A percentile compares a stretch with the other conserved stretches of the same genome.
These are phyloP conservation scores for Scarus forsteni DNA, from an alignment of 2,797 vertebrate species.

Conservation along the genomic window DNA sequence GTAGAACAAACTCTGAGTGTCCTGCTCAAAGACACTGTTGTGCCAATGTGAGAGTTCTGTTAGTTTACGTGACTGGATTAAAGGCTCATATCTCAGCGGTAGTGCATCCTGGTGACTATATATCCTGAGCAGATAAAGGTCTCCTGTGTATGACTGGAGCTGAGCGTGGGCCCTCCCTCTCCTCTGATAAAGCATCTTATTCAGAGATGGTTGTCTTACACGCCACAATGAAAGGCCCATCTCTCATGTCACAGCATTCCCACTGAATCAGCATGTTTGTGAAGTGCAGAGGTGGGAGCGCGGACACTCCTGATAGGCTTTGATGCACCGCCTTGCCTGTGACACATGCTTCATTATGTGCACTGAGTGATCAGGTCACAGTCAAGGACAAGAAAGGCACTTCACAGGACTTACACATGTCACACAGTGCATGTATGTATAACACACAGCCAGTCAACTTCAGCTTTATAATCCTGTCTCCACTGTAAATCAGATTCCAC, in stretches of 20 bases:
- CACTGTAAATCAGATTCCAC: conserved; percentile 1
- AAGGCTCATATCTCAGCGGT: conserved; percentile 45
- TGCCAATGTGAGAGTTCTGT: background rate
- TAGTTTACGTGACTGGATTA: conserved; percentile 20
- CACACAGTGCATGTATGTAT: conserved; percentile 12
- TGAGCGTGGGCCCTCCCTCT: conserved; percentile 26
- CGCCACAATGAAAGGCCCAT: conserved; percentile 51
- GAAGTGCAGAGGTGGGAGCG: conserved; percentile 8
- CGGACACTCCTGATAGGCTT: conserved; percentile 21
- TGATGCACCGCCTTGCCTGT: background rate
- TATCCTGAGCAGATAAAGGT: conserved; percentile 66
- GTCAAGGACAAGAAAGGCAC: conserved; percentile 31
- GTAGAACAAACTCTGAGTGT: background rate
- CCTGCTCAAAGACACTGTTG: background rate
- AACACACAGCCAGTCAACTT: conserved; percentile 1
- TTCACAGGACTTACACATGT: conserved; percentile 20
- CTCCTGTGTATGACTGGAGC: conserved; percentile 44
- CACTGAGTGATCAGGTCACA: conserved; percentile 39
- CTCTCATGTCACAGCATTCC: conserved; percentile 53
- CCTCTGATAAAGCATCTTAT: conserved; percentile 55
- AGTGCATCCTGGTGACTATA: conserved; percentile 56
- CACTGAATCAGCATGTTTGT: conserved; percentile 68
- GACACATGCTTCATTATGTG: conserved; percentile 51
- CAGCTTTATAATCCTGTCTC: background rate
- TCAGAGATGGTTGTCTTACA: conserved; percentile 48